These are phyloP conservation scores for Drosophila tanythrix DNA, from an alignment of 2,888 invertebrate genomes.

Conservation along the genomic window DNA sequence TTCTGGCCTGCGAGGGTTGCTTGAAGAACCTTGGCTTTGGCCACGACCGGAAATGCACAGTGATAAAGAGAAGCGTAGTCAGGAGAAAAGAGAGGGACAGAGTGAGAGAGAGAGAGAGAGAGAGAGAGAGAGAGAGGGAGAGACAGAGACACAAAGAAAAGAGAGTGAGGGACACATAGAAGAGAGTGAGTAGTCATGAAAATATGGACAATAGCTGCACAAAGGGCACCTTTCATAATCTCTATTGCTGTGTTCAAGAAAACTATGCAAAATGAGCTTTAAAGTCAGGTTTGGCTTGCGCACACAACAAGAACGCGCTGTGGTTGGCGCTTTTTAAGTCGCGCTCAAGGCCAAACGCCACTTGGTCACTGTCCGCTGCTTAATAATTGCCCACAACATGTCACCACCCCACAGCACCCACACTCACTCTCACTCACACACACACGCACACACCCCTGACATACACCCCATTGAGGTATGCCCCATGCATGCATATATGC, in stretches of 20 bases:
- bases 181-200: conserved; percentile 16
- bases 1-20: conserved; percentile 42
- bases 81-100: neutral
- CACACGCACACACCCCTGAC: neutral
- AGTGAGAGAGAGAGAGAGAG: neutral
- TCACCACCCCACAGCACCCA: neutral
- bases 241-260: neutral
- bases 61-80: neutral
- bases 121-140: neutral
- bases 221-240: conserved; percentile 24
- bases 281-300: neutral
- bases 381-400: conserved; percentile 62
- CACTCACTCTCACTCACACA: neutral
- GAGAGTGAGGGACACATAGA: neutral
- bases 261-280: conserved; percentile 1
- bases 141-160: neutral
- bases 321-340: conserved; percentile 72
- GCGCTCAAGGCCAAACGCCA: conserved; percentile 49
- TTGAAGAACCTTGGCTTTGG: conserved; percentile 51
- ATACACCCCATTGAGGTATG: neutral
- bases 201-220: conserved; percentile 46
- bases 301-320: conserved; percentile 37
- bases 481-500: conserved; percentile 43
- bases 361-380: conserved; percentile 35
- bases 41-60: conserved; percentile 45